phyloP scores from a whole-genome alignment of 2,888 invertebrate genomes.

The Ligdia adustata region DNA sequence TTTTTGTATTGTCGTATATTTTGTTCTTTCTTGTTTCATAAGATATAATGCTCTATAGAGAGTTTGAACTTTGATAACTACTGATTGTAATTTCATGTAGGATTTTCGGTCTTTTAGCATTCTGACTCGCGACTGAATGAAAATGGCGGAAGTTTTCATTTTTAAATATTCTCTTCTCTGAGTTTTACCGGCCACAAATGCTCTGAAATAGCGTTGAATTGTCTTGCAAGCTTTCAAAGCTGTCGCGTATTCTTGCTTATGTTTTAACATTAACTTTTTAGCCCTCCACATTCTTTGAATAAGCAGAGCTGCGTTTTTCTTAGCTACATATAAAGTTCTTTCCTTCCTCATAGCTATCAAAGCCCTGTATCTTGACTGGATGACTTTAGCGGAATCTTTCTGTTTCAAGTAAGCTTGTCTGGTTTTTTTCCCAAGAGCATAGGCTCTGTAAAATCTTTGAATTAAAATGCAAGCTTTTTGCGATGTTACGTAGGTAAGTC shows the following conservation, averaged over 20 bases:
- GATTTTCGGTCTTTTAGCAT: neutral
- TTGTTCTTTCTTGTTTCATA: conserved; percentile 58
- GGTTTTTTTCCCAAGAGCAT: conserved; percentile 47
- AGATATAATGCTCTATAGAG: conserved; percentile 62
- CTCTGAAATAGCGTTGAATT: conserved; percentile 71
- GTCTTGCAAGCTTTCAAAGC: conserved; percentile 56
- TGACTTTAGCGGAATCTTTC: conserved; percentile 39
- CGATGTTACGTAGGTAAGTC: conserved; percentile 58
- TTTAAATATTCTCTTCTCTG: conserved; percentile 50
- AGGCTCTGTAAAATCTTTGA: conserved; percentile 68
- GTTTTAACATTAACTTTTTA: conserved; percentile 55
- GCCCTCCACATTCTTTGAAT: conserved; percentile 70
- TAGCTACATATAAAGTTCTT: conserved; percentile 54
- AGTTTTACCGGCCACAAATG: conserved; percentile 48
- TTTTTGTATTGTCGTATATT: conserved; percentile 59
- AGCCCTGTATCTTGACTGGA: conserved; percentile 70
- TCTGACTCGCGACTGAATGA: conserved; percentile 58
- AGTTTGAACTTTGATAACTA: conserved; percentile 50
- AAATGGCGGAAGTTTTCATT: conserved; percentile 52
- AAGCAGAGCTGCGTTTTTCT: conserved; percentile 41
- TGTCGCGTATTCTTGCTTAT: conserved; percentile 56
- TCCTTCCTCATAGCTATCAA: conserved; percentile 56
- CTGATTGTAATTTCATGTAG: conserved; percentile 48
- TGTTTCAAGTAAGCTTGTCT: conserved; percentile 51
- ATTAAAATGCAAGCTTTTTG: conserved; percentile 61